A percentile compares a stretch with the other conserved stretches of the same genome.
Evolutionary conservation across 2,113 vertebrate species (phyloP).

Genomic region (Columbina picui): DNA sequence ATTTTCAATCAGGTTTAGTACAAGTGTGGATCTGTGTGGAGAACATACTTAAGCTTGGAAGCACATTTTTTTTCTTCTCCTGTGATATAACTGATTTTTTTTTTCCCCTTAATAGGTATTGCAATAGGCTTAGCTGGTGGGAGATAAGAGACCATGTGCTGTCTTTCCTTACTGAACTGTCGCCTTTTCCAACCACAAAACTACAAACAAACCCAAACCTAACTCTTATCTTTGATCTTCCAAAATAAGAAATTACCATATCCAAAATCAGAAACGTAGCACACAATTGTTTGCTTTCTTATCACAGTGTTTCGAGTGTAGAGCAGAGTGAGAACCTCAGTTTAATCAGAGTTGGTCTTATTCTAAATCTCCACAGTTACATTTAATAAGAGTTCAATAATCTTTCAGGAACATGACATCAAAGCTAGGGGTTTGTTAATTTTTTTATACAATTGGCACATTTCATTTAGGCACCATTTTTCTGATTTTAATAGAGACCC

Average conservation of each 20-base stretch:
- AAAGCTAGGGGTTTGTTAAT: not conserved
- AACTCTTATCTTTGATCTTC: not conserved
- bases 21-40: not conserved
- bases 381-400: not conserved
- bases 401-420: not conserved
- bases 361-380: not conserved
- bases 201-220: not conserved
- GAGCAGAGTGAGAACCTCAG: not conserved
- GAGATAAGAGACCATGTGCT: not conserved
- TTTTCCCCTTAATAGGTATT: not conserved
- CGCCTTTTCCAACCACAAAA: not conserved
- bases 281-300: not conserved
- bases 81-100: not conserved
- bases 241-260: not conserved
- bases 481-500: not conserved
- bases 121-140: rapidly evolving
- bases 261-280: not conserved
- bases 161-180: not conserved
- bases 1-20: not conserved
- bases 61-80: not conserved
- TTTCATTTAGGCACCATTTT: rapidly evolving
- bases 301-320: not conserved
- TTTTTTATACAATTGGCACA: not conserved
- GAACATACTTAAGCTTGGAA: not conserved
- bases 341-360: not conserved